Evolutionary conservation across 2,797 vertebrate species (phyloP).

Genomic region (Spinus olivaceus): DNA sequence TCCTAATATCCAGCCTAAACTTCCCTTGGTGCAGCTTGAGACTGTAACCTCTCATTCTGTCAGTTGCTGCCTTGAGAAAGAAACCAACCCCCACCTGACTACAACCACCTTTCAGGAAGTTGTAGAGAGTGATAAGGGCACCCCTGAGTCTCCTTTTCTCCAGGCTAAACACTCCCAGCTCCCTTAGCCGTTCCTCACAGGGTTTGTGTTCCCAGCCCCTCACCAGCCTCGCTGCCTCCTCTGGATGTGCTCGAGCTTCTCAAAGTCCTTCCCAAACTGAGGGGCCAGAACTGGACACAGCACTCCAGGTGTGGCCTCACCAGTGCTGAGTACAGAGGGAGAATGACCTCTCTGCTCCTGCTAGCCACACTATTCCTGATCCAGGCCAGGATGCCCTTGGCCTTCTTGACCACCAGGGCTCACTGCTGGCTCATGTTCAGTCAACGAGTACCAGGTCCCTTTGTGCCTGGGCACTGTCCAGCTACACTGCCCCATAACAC

Average conservation of each 20-base stretch:
- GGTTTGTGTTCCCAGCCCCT: not conserved
- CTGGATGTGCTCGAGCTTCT: fast-evolving
- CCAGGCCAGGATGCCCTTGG: not conserved
- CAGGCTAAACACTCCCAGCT: not conserved
- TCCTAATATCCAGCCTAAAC: not conserved
- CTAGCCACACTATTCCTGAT: not conserved
- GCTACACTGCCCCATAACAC: fast-evolving
- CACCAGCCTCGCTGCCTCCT: not conserved
- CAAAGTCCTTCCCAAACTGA: not conserved
- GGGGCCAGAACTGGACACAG: not conserved
- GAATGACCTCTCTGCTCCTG: not conserved
- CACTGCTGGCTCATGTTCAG: not conserved
- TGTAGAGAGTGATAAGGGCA: not conserved
- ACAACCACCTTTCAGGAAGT: not conserved
- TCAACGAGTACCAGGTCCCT: not conserved
- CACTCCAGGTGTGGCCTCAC: not conserved
- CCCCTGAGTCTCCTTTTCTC: not conserved
- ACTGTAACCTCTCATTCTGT: not conserved
- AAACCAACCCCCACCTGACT: not conserved
- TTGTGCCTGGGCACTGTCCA: not conserved
- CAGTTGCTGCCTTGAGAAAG: not conserved
- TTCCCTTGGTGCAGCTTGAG: not conserved
- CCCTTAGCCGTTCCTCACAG: not conserved
- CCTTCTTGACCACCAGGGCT: not conserved
- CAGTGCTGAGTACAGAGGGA: fast-evolving